A percentile compares a stretch with the other conserved stretches of the same genome.
Conservation (phyloP, 2,888 invertebrate species). For the Portevinia maculata region DNA sequence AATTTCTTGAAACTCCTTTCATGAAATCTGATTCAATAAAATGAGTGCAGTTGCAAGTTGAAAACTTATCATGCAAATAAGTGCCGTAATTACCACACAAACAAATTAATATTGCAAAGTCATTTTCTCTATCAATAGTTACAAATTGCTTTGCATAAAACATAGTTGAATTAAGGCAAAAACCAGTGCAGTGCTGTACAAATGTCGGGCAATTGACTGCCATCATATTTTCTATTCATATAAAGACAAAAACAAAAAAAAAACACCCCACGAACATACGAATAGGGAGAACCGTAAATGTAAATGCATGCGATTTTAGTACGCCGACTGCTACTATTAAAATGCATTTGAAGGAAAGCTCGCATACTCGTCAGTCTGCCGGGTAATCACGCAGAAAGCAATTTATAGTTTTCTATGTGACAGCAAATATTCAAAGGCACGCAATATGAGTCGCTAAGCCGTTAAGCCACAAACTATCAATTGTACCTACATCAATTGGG, state of each 20-base stretch:
- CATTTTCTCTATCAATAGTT: constrained; percentile 18
- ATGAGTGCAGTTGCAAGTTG: too few relatives aligned
- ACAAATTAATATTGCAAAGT: too few relatives aligned
- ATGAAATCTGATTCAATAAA: not conserved
- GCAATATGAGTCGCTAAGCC: constrained; percentile 30
- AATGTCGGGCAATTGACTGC: not conserved
- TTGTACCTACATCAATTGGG: constrained; percentile 18
- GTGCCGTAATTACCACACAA: not conserved
- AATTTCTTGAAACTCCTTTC: too few relatives aligned
- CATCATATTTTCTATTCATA: constrained; percentile 5
- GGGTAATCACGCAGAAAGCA: constrained; percentile 45
- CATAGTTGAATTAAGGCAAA: constrained; percentile 32
- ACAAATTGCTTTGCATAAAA: constrained; percentile 39
- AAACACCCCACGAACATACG: constrained; percentile 20
- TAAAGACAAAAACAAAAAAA: not conserved
- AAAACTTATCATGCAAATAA: too few relatives aligned
- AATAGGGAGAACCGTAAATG: constrained; percentile 24
- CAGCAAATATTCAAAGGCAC: constrained; percentile 47
- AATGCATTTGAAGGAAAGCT: constrained; percentile 10
- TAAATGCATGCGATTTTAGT: constrained; percentile 6
- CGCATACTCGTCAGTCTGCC: constrained; percentile 22
- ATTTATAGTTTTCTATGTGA: constrained; percentile 39
- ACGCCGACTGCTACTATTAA: constrained; percentile 13
- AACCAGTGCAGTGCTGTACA: constrained; percentile 2
- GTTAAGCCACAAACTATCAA: constrained; percentile 2